Evolutionary conservation across 2,113 vertebrate species (phyloP), one percentile per base, ranked within the genome.

Genomic region (Sciurus niger): DNA sequence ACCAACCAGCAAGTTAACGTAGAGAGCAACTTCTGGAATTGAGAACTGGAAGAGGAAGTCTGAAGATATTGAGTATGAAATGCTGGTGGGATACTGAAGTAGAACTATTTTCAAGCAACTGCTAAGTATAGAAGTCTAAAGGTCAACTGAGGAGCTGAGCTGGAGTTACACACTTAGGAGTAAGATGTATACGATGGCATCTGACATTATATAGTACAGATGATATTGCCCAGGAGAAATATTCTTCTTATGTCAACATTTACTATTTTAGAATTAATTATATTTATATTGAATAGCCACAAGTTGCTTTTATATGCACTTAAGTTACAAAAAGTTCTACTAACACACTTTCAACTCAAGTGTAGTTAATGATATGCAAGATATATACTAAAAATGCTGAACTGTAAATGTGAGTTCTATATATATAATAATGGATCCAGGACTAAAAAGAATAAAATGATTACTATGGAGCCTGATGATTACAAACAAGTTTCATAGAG

Each of bases 221-320:
- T 51, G 20, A 89, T 24, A 94, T 9, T 80, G 16, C 32, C 22
- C 8, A 43, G 3, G 67, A 43, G n/a, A 78, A 83, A 48, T 70
- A 79, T 20, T 93, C 4, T 40, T 73, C 43, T 74, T 94, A 79
- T 82, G 67, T 78, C 16, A 89, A 58, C n/a, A 58, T 51, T 87
- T 88, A 80, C 18, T 58, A 91, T 88, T 93, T 91, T 93, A 10
- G 87, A 95, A 70, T 48, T 72, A 84, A 89, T 79, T 91, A 79
- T 40, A 83, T 89, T 87, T 86, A 78, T 93, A 63, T 18, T 74
- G 20, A 93, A 60, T 82, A 91, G 24, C 24, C 28, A 91, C 10
- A 96, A 78, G 24, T 74, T 89, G 55, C 65, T 94, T 92, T 92
- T 60, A 93, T 30, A 82, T 85, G 46, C 12, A 89, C 6, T 67